Base-by-base conservation (phyloP, 2,113 vertebrate genomes). In the Oreocharis arfaki region DNA sequence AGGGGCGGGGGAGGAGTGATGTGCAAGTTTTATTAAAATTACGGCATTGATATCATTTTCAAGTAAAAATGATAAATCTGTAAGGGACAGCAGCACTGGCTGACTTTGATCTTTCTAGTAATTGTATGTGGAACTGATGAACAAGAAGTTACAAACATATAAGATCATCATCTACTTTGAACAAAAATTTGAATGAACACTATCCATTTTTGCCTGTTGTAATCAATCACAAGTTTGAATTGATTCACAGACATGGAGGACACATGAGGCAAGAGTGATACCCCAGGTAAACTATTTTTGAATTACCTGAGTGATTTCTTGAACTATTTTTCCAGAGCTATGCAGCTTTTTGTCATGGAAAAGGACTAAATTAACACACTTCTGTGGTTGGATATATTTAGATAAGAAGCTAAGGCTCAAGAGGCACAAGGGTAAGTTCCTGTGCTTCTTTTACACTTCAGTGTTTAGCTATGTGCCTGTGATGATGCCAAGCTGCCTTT, bases 71-170 rank as follows among this genome's bases (percentile, higher is more conserved):
- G 1, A 41, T 41, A 79, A 68, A 44, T 65, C 33, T 69, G 1
- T 71, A 76, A 76, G 39, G 39, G 20, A 41, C 6, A 71, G 13
- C 26, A 50, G 28, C 39, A 8, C 10, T n/a, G 24, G 8, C 76
- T 85, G 83, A 22, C 37, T 60, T 32, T n/a, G 13, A 24, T 74
- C 11, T 30, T 87, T 89, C 52, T 74, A 22, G 47, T 69, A 30
- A 76, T 56, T 28, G 2, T 61, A 13, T 2, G 0, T 59, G 55
- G 46, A 67, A 22, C 42, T 87, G n/a, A 28, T 69, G 32, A 80
- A 57, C 41, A 27, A 41, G 28, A 10, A 37, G 7, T 60, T 83
- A 19, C 1, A 20, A 78, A 50, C 13, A 35, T 0, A 0, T 6
- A 59, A 42, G 33, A 4, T 26, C 39, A 28, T 79, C 16, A 70